These are phyloP conservation scores for Acanthosoma haemorrhoidale DNA, from an alignment of 2,888 invertebrate genomes.

Conservation along the genomic window DNA sequence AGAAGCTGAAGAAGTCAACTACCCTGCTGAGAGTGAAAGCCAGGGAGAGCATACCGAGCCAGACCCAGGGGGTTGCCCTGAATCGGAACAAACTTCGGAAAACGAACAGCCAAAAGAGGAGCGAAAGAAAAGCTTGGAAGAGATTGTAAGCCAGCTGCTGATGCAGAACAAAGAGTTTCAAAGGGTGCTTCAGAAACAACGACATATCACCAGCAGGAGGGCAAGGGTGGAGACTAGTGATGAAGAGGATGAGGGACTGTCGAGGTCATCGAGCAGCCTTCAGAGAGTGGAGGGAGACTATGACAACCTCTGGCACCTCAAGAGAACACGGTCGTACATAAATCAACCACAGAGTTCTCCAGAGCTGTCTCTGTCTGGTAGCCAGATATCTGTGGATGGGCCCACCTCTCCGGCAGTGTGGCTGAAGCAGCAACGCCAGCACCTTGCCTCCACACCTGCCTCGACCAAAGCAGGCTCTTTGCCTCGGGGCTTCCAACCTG, in stretches of 20 bases:
- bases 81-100: conserved; percentile 43
- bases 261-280: conserved; percentile 37
- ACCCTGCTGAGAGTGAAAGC: conserved; percentile 2
- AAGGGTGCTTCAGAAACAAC: conserved; percentile 68
- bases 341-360: conserved; percentile 41
- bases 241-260: conserved; percentile 40
- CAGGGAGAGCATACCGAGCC: conserved; percentile 21
- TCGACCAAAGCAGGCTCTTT: conserved; percentile 67
- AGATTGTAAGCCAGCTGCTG: conserved; percentile 74
- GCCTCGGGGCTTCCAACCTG: conserved; percentile 69
- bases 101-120: conserved; percentile 37
- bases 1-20: conserved; percentile 20
- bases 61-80: conserved; percentile 22
- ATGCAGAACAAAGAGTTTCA: conserved; percentile 80
- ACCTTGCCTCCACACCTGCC: conserved; percentile 53
- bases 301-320: conserved; percentile 42
- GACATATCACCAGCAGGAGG: conserved; percentile 53
- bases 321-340: conserved; percentile 45
- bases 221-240: conserved; percentile 44
- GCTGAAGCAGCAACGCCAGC: conserved; percentile 64
- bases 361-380: conserved; percentile 39
- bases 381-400: conserved; percentile 44
- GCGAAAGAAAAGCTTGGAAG: conserved; percentile 59
- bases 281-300: conserved; percentile 39
- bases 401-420: conserved; percentile 65